Evolutionary conservation across 2,888 invertebrate species (phyloP), one percentile per base, ranked within the genome.

Genomic region (Erannis defoliaria): DNA sequence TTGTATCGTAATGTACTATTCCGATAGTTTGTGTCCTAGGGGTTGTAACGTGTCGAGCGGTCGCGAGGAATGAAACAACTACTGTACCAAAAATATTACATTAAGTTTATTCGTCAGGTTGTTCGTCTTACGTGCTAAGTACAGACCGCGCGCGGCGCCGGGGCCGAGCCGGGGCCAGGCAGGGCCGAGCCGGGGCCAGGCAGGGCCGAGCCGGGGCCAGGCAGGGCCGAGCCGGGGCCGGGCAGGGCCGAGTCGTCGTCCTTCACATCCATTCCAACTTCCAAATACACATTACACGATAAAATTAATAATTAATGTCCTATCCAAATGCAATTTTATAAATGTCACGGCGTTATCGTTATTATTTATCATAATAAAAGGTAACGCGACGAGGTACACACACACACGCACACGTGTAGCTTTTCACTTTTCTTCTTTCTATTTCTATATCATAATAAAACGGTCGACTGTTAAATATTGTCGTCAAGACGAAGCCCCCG

Each of bases 31-130:
- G n/a, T n/a, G n/a, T n/a, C n/a, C n/a, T n/a, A n/a, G n/a, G n/a
- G n/a, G n/a, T n/a, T n/a, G n/a, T n/a, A n/a, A n/a, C n/a, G n/a
- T n/a, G n/a, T n/a, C n/a, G n/a, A n/a, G n/a, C n/a, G n/a, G n/a
- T n/a, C n/a, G n/a, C n/a, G n/a, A 14, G n/a, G 18, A 46, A 31
- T 46, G 9, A 48, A 26, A 51, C 45, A 61, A 59, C 61, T 16
- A 26, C 5, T 26, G 46, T 45, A 64, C 58, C 50, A 65, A 66
- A 63, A 62, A 62, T 62, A 64, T 48, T 66, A 61, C 64, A 64
- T 14, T 38, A 58, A 58, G 42, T 64, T 68, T 66, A 68, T 68
- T 65, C 37, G 50, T 68, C 40, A 33, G 42, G 45, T 53, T 33
- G 29, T 58, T 56, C 37, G 33, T 49, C 33, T 54, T 31, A 38